Evolutionary conservation across 2,113 vertebrate species (phyloP).

Genomic region (Megaptera novaeangliae): DNA sequence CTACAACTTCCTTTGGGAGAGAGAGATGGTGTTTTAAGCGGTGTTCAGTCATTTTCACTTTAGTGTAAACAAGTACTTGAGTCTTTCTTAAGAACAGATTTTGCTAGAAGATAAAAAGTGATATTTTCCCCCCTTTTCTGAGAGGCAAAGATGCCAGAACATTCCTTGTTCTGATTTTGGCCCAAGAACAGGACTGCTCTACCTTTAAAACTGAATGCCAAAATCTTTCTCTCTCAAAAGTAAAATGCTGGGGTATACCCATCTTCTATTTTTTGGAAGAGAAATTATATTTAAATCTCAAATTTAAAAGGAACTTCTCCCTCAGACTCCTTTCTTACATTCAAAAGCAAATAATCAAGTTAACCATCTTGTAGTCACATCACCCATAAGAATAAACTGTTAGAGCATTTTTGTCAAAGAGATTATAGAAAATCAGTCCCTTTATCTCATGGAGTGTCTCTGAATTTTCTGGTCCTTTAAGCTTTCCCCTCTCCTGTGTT

Average conservation of each 20-base stretch:
- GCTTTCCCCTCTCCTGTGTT: not conserved
- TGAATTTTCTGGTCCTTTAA: not conserved
- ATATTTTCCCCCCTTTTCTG: not conserved
- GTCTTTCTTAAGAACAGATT: not conserved
- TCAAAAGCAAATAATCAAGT: not conserved
- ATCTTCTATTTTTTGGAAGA: not conserved
- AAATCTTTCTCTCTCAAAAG: slow-evolving; percentile 31
- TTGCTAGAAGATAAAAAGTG: not conserved
- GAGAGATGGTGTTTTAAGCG: not conserved
- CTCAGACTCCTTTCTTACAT: not conserved
- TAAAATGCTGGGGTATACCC: not conserved
- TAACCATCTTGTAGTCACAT: not conserved
- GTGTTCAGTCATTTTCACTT: not conserved
- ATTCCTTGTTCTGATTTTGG: not conserved
- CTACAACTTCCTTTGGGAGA: not conserved
- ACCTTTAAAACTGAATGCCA: slow-evolving; percentile 30
- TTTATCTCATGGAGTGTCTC: not conserved
- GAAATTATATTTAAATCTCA: not conserved
- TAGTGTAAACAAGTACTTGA: not conserved
- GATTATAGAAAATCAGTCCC: not conserved
- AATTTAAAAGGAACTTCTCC: not conserved
- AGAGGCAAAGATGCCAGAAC: not conserved
- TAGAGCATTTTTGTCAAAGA: not conserved
- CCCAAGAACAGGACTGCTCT: not conserved
- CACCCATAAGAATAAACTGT: not conserved